A percentile compares a stretch with the other conserved stretches of the same genome.
Evolutionary conservation across 2,113 vertebrate genomes (phyloP).

Genomic region (Boulengeromyrus knoepffleri): DNA sequence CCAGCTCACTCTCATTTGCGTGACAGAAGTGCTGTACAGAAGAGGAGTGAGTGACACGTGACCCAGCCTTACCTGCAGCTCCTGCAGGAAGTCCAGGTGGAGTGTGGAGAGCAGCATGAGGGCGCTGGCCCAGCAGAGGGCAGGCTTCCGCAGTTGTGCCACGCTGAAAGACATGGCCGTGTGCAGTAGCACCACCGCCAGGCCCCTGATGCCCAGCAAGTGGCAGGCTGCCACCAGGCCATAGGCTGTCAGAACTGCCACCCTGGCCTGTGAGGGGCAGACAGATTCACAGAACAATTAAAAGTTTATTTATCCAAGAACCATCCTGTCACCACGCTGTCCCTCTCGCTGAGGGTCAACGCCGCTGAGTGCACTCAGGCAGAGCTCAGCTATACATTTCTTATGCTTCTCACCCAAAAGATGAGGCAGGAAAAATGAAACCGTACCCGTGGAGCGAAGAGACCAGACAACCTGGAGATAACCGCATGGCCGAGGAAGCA

Average conservation of each 20-base stretch:
- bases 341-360: not conserved
- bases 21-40: not conserved
- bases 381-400: no score
- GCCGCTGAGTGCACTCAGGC: not conserved
- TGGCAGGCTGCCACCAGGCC: conserved; percentile 73
- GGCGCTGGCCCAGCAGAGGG: conserved; percentile 73
- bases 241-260: conserved; percentile 67
- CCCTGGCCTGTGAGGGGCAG: conserved; percentile 61
- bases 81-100: conserved; percentile 69
- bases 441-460: conserved; percentile 68
- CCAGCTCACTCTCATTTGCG: not conserved
- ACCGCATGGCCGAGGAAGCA: conserved; percentile 73
- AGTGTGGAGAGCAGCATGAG: conserved; percentile 75
- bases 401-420: not conserved
- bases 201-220: conserved; percentile 72
- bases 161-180: conserved; percentile 69
- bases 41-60: not conserved
- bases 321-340: not conserved
- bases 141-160: conserved; percentile 67
- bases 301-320: not conserved
- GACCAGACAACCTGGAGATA: conserved; percentile 63
- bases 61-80: conserved; percentile 67
- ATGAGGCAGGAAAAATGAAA: not conserved
- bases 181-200: conserved; percentile 70
- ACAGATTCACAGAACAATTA: not conserved